Evolutionary conservation across 2,113 vertebrate genomes (phyloP).

Genomic region (Columbina picui): DNA sequence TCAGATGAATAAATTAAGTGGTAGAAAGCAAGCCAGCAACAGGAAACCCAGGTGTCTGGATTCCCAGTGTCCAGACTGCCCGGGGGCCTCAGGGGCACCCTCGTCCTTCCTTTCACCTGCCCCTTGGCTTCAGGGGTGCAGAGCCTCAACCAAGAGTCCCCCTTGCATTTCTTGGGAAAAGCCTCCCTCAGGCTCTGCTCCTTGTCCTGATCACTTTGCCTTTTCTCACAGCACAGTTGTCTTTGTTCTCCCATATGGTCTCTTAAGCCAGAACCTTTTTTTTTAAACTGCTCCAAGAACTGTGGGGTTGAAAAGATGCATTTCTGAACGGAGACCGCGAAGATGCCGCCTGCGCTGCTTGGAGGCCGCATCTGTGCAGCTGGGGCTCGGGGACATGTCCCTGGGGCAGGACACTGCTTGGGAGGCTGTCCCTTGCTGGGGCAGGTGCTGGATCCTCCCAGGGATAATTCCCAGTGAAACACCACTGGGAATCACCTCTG

Average conservation of each 20-base stretch:
- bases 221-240: neutral
- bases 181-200: neutral
- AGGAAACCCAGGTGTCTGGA: neutral
- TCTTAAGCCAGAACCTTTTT: conserved; percentile 27
- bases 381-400: neutral
- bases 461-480: neutral
- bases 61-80: neutral
- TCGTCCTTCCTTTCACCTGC: neutral
- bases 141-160: neutral
- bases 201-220: neutral
- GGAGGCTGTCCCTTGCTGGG: neutral
- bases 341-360: neutral
- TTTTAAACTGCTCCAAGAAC: conserved; percentile 45
- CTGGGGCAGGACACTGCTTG: neutral
- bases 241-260: conserved; percentile 44
- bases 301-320: neutral
- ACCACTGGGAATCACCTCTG: neutral
- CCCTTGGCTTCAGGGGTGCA: neutral
- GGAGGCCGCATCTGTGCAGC: neutral
- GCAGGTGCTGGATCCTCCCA: conserved; percentile 13
- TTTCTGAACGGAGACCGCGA: neutral
- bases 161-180: neutral
- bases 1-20: neutral
- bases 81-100: neutral
- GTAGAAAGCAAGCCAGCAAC: neutral